Percentiles rank a stretch among this genome's conserved stretches.
Evolutionary conservation across 2,113 vertebrate species (phyloP).

Genomic region (Silurus asotus): DNA sequence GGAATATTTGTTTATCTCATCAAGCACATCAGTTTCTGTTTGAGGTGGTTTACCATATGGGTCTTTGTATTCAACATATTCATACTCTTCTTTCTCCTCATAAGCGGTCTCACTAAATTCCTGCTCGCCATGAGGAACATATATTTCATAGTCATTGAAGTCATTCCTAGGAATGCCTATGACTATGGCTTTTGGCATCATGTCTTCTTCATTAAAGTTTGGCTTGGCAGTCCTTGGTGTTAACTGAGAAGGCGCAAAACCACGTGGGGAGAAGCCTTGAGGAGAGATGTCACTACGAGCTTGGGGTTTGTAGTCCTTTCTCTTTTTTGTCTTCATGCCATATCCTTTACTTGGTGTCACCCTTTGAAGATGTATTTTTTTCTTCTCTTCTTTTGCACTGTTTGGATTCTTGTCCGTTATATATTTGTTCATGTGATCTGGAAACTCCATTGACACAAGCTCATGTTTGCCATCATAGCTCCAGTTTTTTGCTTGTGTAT

Average conservation of each 20-base stretch:
- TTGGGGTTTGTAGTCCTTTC: conserved; percentile 67
- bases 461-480: conserved; percentile 66
- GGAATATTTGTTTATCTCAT: conserved; percentile 75
- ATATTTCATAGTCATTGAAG: conserved; percentile 78
- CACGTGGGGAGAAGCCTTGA: conserved; percentile 63
- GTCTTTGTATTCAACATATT: conserved; percentile 80
- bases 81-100: conserved; percentile 67
- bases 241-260: conserved; percentile 50
- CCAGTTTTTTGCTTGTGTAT: conserved; percentile 65
- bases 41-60: conserved; percentile 77
- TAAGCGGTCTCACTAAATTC: neutral
- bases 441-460: conserved; percentile 54
- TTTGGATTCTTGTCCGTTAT: conserved; percentile 43
- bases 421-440: conserved; percentile 70
- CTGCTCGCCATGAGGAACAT: conserved; percentile 60
- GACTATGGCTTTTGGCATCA: conserved; percentile 62
- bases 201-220: conserved; percentile 59
- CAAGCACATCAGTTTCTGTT: conserved; percentile 65
- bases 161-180: conserved; percentile 80
- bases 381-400: conserved; percentile 50
- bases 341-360: conserved; percentile 60
- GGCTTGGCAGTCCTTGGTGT: conserved; percentile 51
- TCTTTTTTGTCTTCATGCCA: conserved; percentile 70
- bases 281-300: conserved; percentile 60
- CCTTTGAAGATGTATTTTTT: conserved; percentile 53